Evolutionary conservation across 2,797 vertebrate species (phyloP).

Genomic region (Poecilia gillii): DNA sequence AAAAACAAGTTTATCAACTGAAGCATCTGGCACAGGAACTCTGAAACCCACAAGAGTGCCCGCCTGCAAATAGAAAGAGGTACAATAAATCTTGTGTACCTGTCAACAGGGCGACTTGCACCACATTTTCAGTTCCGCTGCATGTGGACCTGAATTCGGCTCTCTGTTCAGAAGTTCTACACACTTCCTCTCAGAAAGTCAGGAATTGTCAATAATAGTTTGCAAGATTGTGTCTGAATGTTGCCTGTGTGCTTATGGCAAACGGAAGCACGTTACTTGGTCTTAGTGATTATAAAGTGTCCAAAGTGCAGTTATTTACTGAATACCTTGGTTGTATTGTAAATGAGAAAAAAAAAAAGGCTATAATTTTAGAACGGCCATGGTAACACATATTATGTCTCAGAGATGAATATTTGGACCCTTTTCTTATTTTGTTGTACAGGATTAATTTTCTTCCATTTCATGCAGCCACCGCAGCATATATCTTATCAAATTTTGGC

Average conservation of each 20-base stretch:
- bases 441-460: not conserved
- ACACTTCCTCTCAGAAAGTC: not conserved
- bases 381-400: not conserved
- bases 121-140: not conserved
- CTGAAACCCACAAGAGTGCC: constrained; percentile 9
- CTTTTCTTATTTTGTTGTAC: not conserved
- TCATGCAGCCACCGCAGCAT: not conserved
- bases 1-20: not conserved
- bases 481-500: not conserved
- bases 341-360: not conserved
- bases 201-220: not conserved
- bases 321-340: not conserved
- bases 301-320: not conserved
- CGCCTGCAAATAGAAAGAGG: not conserved
- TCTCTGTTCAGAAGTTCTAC: not conserved
- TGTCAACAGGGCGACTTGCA: not conserved
- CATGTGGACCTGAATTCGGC: not conserved
- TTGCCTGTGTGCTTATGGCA: not conserved
- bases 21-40: not conserved
- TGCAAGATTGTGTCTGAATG: not conserved
- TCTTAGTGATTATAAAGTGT: not conserved
- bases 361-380: not conserved
- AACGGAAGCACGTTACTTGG: not conserved
- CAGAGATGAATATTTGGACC: not conserved
- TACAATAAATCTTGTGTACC: not conserved